These are phyloP conservation scores for Trinectes maculatus DNA, from an alignment of 2,113 vertebrate species.

Conservation along the genomic window DNA sequence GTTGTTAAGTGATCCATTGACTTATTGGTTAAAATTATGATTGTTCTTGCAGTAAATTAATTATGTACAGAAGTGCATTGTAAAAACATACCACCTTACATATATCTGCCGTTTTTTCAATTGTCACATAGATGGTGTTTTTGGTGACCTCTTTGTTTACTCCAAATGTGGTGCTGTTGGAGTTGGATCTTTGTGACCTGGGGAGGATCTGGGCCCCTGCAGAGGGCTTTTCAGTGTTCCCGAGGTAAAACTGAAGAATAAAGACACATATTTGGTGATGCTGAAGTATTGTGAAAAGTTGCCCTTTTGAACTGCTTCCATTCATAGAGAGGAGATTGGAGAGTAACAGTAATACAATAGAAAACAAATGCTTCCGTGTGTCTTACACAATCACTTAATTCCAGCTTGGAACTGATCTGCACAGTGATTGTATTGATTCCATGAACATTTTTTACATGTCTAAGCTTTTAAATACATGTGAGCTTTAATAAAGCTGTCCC, in stretches of 20 bases:
- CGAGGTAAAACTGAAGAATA: conserved; percentile 79
- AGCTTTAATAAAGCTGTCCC: conserved; percentile 1
- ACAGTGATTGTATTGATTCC: conserved; percentile 4
- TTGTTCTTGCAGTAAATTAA: conserved; percentile 17
- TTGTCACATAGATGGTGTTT: conserved; percentile 79
- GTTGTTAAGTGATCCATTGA: too few relatives aligned
- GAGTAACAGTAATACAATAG: too few relatives aligned
- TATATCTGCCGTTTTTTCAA: background rate
- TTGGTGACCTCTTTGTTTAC: conserved; percentile 86
- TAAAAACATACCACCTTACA: conserved; percentile 2
- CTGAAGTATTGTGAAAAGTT: background rate
- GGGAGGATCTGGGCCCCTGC: background rate
- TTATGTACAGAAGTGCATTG: conserved; percentile 2
- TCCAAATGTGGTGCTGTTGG: conserved; percentile 77
- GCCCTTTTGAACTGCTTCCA: too few relatives aligned
- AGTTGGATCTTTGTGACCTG: conserved; percentile 69
- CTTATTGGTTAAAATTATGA: too few relatives aligned
- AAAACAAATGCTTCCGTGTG: conserved; percentile 19
- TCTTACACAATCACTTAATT: conserved; percentile 2
- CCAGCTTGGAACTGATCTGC: conserved; percentile 14
- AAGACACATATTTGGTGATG: background rate
- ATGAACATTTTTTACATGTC: conserved; percentile 9
- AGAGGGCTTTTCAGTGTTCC: conserved; percentile 77
- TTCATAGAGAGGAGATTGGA: too few relatives aligned
- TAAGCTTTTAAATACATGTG: conserved; percentile 21